Base-by-base conservation (phyloP, 2,797 vertebrate species). In the Helicolenus hilgendorfi region DNA sequence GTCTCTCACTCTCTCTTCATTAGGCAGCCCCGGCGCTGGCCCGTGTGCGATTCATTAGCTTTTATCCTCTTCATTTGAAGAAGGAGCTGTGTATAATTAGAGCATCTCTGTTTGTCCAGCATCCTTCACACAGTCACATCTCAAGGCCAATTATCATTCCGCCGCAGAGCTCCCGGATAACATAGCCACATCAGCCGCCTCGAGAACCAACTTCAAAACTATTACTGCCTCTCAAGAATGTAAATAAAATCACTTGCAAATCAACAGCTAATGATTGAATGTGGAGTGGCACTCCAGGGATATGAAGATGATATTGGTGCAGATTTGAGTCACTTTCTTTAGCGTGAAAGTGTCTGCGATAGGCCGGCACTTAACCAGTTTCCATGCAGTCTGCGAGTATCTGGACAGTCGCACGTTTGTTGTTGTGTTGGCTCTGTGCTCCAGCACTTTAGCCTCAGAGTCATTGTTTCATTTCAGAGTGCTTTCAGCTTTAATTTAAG, bases 41-140 rank as follows among this genome's bases (percentile, higher is more conserved):
- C 92, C 83, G 95, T 85, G 91, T 90, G 91, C 80, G 89, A 97
- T 96, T 98, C 97, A 97, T 97, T 97, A 97, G 96, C 96, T 97
- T 97, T 96, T 97, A 97, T 97, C 97, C 96, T 97, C 94, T 95
- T 95, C 95, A 96, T 96, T 95, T 96, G 91, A 96, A 96, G 90
- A 91, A 92, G 96, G 94, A 93, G 93, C 94, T 89, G 94, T 92
- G 90, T 92, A 88, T 97, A 98, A 98, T 98, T 98, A 97, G 95
- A 93, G 94, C 93, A 79, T 89, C 93, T 96, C 94, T 96, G 97
- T 97, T 97, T 97, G 96, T 97, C 97, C 96, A 89, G 96, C 77
- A 95, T 95, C 95, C 85, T 93, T 95, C 94, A 92, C 87, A 87
- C 91, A 94, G 91, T 92, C 93, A 88, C 95, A 96, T 97, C 94